phyloP scores from a whole-genome alignment of 2,888 invertebrate species.

The Coenonympha glycerion region DNA sequence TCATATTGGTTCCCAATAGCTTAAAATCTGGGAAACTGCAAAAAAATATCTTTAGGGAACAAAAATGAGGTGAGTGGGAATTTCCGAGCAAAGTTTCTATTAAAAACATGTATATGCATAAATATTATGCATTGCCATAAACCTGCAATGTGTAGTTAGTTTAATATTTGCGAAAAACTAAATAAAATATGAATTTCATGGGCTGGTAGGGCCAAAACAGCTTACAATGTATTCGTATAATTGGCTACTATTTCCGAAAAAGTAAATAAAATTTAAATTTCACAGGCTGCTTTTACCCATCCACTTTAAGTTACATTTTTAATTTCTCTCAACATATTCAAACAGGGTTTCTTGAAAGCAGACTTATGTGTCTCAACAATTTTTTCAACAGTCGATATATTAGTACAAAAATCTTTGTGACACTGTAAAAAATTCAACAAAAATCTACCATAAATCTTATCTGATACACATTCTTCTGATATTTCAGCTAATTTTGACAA shows the following conservation, averaged over 20 bases:
- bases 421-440: slow-evolving; percentile 45
- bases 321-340: slow-evolving; percentile 31
- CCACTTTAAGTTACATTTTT: background rate
- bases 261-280: background rate
- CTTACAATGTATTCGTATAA: too few relatives aligned
- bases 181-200: background rate
- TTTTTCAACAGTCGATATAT: slow-evolving; percentile 32
- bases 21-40: too few relatives aligned
- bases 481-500: slow-evolving; percentile 33
- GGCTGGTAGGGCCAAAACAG: too few relatives aligned
- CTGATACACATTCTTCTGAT: slow-evolving; percentile 31
- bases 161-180: too few relatives aligned
- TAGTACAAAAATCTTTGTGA: slow-evolving; percentile 29
- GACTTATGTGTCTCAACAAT: slow-evolving; percentile 46
- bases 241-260: too few relatives aligned
- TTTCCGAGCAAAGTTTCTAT: too few relatives aligned
- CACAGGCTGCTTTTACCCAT: background rate
- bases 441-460: slow-evolving; percentile 50
- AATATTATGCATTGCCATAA: too few relatives aligned
- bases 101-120: too few relatives aligned
- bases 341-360: slow-evolving; percentile 51
- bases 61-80: too few relatives aligned
- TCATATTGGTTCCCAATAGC: too few relatives aligned
- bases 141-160: too few relatives aligned
- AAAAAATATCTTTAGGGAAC: too few relatives aligned